Evolutionary conservation across 2,888 invertebrate species (phyloP).

Genomic region (Gortyna flavago): DNA sequence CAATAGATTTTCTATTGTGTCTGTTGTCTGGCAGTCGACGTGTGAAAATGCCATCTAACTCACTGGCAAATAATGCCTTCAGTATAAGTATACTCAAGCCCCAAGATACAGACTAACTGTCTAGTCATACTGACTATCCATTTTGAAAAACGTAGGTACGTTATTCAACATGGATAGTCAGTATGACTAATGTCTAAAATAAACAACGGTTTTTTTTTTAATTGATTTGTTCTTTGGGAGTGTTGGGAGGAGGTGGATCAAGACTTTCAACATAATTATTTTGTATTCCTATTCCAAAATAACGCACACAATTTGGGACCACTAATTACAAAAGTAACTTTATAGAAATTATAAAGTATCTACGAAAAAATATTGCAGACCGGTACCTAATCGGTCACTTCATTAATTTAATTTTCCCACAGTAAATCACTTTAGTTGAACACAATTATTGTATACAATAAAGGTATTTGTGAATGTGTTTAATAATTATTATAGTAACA

Average conservation of each 20-base stretch:
- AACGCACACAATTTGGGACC: background rate
- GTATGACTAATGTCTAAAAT: background rate
- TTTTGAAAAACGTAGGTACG: too few species aligned
- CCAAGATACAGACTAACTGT: too few species aligned
- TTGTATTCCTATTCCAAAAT: background rate
- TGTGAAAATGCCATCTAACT: too few species aligned
- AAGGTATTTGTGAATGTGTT: conserved; percentile 67
- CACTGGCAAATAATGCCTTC: too few species aligned
- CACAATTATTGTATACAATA: conserved; percentile 68
- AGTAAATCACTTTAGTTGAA: conserved; percentile 70
- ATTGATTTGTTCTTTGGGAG: too few species aligned
- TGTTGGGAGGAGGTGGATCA: background rate
- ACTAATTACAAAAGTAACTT: background rate
- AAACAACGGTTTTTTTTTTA: background rate
- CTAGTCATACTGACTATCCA: too few species aligned
- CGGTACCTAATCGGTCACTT: conserved; percentile 1
- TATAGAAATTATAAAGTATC: background rate
- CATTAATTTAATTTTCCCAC: conserved; percentile 60
- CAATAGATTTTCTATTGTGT: too few species aligned
- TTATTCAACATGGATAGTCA: background rate
- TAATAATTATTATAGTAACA: conserved; percentile 53
- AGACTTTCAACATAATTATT: background rate
- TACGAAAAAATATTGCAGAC: background rate
- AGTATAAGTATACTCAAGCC: too few species aligned
- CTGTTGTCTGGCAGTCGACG: too few species aligned